Percentiles rank a stretch among this genome's conserved stretches.
Conservation (phyloP, 2,888 invertebrate species). For the Amblyteles armatorius region DNA sequence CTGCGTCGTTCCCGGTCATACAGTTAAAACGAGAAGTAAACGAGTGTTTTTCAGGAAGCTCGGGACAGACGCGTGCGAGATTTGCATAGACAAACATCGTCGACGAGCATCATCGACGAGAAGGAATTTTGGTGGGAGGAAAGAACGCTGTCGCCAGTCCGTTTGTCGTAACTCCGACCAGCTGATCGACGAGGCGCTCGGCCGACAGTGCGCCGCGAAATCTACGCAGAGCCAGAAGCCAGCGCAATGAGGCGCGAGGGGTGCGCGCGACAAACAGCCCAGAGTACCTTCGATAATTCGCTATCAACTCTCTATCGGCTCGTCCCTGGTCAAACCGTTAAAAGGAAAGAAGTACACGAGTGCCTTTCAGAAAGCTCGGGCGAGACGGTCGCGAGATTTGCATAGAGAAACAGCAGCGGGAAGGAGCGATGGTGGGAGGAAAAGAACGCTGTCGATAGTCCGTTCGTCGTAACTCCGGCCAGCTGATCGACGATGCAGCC, state of each 20-base stretch:
- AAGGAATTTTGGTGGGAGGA: not conserved
- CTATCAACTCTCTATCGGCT: not conserved
- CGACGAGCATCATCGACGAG: conserved; percentile 3
- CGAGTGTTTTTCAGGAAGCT: not conserved
- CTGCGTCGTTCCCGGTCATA: not conserved
- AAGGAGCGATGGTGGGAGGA: not conserved
- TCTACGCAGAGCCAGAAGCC: not conserved
- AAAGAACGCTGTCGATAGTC: not conserved
- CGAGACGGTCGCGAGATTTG: not conserved
- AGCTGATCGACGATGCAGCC: conserved; percentile 37
- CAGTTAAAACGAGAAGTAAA: conserved; percentile 1
- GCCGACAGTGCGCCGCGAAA: no score
- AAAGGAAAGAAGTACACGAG: not conserved
- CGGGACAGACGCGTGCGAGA: not conserved
- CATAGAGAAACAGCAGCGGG: conserved; percentile 2
- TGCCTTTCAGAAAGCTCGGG: not conserved
- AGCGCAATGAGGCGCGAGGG: not conserved
- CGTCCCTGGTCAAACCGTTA: not conserved
- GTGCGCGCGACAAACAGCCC: not conserved
- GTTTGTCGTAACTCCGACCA: conserved; percentile 36
- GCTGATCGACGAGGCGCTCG: conserved; percentile 27
- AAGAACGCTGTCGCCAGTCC: not conserved
- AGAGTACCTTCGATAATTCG: not conserved
- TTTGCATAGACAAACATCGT: conserved; percentile 32
- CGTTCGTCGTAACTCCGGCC: conserved; percentile 33